These are phyloP conservation scores for Odiellus spinosus DNA, from an alignment of 2,888 invertebrate genomes.

Conservation along the genomic window DNA sequence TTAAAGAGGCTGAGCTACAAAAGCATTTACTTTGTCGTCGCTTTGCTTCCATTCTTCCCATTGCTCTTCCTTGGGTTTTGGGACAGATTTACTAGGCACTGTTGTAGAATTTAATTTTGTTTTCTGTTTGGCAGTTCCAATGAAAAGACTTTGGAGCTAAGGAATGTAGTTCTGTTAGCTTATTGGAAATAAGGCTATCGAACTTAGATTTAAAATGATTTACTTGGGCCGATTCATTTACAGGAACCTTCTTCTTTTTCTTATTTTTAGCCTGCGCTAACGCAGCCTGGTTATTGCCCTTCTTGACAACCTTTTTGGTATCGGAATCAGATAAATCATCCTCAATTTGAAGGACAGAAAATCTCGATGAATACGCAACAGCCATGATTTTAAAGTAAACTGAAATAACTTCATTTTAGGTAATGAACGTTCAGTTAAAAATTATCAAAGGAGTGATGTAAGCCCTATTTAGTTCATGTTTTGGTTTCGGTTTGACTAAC, in stretches of 20 bases:
- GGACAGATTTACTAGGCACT: no score
- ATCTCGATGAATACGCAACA: conserved; percentile 42
- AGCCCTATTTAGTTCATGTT: no score
- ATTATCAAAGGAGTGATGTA: no score
- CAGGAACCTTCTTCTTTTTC: conserved; percentile 15
- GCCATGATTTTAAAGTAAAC: no score
- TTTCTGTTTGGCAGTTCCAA: conserved; percentile 18
- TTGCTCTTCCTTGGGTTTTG: conserved; percentile 28
- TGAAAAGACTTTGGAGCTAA: conserved; percentile 25
- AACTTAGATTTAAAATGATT: no score
- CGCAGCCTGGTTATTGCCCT: conserved; percentile 2
- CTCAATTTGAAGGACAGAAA: conserved; percentile 54
- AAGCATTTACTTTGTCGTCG: conserved; percentile 48
- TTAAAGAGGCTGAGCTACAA: no score
- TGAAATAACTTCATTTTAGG: no score
- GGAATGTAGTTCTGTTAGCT: no score
- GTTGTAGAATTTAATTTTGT: conserved; percentile 9
- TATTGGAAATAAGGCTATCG: no score
- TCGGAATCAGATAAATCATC: conserved; percentile 39
- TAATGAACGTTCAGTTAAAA: no score
- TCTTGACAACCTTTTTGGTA: conserved; percentile 6
- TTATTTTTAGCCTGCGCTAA: conserved; percentile 10
- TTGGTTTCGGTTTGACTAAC: no score
- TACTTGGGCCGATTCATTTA: conserved; percentile 15
- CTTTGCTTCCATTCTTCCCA: conserved; percentile 60